Percentiles rank a stretch among this genome's conserved stretches.
Conservation (phyloP, 2,888 invertebrate species). For the Meandrusa payeni region DNA sequence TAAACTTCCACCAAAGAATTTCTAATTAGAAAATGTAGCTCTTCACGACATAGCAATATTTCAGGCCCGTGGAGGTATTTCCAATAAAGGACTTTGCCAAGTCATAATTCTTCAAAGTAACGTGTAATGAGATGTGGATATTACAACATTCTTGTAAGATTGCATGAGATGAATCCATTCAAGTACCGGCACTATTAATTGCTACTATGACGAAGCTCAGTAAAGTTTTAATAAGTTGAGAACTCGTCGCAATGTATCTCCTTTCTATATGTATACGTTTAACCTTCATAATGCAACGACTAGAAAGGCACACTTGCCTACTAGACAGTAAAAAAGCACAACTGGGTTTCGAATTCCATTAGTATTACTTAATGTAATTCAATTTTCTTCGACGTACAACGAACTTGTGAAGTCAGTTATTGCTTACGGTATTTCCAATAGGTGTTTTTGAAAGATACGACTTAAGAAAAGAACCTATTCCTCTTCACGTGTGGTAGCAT, state of each 20-base stretch:
- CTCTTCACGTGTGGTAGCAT: too few species aligned
- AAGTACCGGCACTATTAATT: slow-evolving; percentile 45
- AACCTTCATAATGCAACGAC: too few species aligned
- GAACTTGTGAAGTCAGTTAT: too few species aligned
- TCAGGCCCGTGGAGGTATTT: slow-evolving; percentile 79
- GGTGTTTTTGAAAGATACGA: too few species aligned
- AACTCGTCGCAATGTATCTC: neutral
- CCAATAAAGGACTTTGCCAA: slow-evolving; percentile 81
- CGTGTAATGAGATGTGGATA: slow-evolving; percentile 80
- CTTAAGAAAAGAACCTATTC: too few species aligned
- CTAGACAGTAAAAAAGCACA: too few species aligned
- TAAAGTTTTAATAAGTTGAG: slow-evolving; percentile 9
- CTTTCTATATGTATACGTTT: too few species aligned
- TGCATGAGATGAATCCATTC: slow-evolving; percentile 33
- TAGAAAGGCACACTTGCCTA: too few species aligned
- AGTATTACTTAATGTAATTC: too few species aligned
- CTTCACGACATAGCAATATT: slow-evolving; percentile 80
- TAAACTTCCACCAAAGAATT: slow-evolving; percentile 78
- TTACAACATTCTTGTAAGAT: slow-evolving; percentile 73
- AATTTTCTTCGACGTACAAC: too few species aligned
- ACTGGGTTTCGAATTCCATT: too few species aligned
- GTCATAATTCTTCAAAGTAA: slow-evolving; percentile 80
- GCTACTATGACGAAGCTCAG: slow-evolving; percentile 34
- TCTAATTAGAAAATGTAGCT: slow-evolving; percentile 80
- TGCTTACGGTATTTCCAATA: too few species aligned